Evolutionary conservation across 2,888 invertebrate species (phyloP).

Genomic region (Sinhomidia bicolor): DNA sequence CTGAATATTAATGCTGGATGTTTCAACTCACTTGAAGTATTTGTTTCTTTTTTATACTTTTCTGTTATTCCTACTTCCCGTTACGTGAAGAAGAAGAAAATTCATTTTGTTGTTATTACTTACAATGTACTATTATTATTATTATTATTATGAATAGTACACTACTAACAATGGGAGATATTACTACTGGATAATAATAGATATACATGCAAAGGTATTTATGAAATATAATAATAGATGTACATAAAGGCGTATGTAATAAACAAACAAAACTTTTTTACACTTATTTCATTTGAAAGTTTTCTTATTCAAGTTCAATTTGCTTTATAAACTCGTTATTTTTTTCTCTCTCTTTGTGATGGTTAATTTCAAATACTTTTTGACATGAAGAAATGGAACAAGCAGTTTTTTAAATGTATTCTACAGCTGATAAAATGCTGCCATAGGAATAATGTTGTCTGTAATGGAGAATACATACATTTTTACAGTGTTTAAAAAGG

Average conservation of each 20-base stretch:
- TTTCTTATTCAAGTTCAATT: not conserved
- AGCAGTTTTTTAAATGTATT: too few species aligned
- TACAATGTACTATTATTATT: too few species aligned
- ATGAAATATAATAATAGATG: not conserved
- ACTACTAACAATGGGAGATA: too few species aligned
- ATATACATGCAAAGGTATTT: not conserved
- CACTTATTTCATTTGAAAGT: not conserved
- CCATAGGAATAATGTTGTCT: too few species aligned
- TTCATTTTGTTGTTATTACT: not conserved
- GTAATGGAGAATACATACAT: not conserved
- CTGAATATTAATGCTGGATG: not conserved
- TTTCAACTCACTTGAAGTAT: not conserved
- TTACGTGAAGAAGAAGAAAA: not conserved
- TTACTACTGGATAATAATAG: too few species aligned
- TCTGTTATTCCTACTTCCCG: not conserved
- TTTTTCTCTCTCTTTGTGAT: not conserved
- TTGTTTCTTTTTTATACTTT: not conserved
- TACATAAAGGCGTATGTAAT: not conserved
- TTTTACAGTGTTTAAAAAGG: too few species aligned
- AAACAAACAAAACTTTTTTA: not conserved
- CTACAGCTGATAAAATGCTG: too few species aligned
- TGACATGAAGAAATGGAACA: not conserved
- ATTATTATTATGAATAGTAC: too few species aligned
- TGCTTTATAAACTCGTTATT: not conserved
- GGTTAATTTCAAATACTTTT: too few species aligned